Evolutionary conservation across 2,113 vertebrate genomes (phyloP), one percentile per base, ranked within the genome.

Genomic region (Eretmochelys imbricata): DNA sequence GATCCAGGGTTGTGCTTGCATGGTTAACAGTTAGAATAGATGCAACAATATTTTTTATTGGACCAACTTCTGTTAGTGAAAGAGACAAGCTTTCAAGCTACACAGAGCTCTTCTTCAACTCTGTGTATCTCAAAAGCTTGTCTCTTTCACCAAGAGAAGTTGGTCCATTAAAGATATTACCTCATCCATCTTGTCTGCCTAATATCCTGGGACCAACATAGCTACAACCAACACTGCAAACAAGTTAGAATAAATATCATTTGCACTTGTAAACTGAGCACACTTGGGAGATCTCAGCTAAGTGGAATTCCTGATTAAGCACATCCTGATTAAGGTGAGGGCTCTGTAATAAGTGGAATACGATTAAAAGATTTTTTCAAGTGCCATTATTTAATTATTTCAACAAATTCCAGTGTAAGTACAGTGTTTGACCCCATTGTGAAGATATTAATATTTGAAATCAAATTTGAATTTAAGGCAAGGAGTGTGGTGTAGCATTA

Each of bases 391-490:
- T 65, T 57, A 57, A 57, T 57, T 65, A 65, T 65, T 27, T 82
- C 48, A 46, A 0, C 24, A 48, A 46, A 80, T 20, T 81, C 49
- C 0, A 0, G 72, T 0, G 0, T 54, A 55, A 91, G 49, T 2
- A 83, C 35, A 38, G 2, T 35, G 6, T 88, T 91, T 8, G 9
- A 62, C 42, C 3, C 1, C 76, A n/a, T 25, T 89, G 78, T 49
- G 50, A 62, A 51, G 50, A 94, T 81, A 62, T 29, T 50, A 78
- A 16, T 91, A 10, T 42, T 2, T 1, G 10, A 10, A 69, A 51
- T 85, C 87, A 85, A 55, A 8, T 81, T 89, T 69, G 31, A 79
- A 20, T 88, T 93, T 85, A 29, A 31, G 19, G 80, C 48, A 1
- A 3, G 48, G 20, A 6, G 11, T 91, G 38, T 48, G 13, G 38